Conservation (phyloP, 2,888 invertebrate genomes). For the Lathronympha strigana region DNA sequence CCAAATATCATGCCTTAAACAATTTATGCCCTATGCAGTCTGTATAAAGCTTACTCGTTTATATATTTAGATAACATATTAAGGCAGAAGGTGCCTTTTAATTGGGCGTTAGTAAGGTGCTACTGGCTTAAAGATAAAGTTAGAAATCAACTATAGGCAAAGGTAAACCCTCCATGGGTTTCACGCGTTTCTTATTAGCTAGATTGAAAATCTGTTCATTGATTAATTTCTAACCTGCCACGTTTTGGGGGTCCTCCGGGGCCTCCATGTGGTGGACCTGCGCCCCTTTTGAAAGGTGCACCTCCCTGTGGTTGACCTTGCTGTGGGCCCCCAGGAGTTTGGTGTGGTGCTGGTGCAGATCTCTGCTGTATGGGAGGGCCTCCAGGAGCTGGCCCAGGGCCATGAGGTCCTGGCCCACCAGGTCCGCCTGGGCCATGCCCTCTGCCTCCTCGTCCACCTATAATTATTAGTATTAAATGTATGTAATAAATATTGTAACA, state of each 20-base stretch:
- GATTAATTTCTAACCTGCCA: constrained; percentile 59
- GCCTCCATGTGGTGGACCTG: constrained; percentile 67
- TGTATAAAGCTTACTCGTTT: no score
- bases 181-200: no score
- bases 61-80: no score
- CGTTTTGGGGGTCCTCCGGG: constrained; percentile 75
- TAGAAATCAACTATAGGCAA: no score
- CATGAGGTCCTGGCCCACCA: constrained; percentile 43
- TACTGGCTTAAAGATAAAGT: no score
- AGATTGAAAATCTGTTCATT: no score
- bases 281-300: constrained; percentile 68
- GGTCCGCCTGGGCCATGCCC: constrained; percentile 57
- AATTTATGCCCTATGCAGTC: no score
- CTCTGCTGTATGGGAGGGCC: constrained; percentile 48
- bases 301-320: constrained; percentile 47
- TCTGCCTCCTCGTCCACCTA: constrained; percentile 61
- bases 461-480: background rate
- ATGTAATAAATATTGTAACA: no score
- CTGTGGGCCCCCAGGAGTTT: constrained; percentile 47
- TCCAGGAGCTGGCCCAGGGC: constrained; percentile 46
- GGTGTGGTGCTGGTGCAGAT: constrained; percentile 52
- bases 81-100: no score
- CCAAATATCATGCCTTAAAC: no score
- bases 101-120: no score
- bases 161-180: no score